A percentile compares a stretch with the other conserved stretches of the same genome.
phyloP scores from a whole-genome alignment of 2,888 invertebrate species.

The Diaprepes abbreviatus region DNA sequence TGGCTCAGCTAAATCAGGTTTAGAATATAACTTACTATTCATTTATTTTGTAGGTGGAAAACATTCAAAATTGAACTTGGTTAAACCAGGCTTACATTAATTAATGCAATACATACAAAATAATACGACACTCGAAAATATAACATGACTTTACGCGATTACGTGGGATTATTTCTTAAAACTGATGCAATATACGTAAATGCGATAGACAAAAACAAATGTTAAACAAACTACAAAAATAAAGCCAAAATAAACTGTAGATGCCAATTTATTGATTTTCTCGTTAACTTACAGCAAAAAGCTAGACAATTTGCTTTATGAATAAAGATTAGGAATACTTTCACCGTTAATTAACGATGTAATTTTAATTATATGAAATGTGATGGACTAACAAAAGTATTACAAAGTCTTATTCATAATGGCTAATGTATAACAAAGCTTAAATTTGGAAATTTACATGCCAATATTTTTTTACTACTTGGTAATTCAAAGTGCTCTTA shows the following conservation, averaged over 20 bases:
- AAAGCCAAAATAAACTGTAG: slow-evolving; percentile 37
- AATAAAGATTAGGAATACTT: slow-evolving; percentile 10
- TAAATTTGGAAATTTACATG: slow-evolving; percentile 26
- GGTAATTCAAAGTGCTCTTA: slow-evolving; percentile 23
- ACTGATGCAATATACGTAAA: too few species aligned
- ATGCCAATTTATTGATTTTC: slow-evolving; percentile 36
- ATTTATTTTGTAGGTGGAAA: too few species aligned
- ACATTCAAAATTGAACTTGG: too few species aligned
- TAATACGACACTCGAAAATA: too few species aligned
- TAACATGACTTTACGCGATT: too few species aligned
- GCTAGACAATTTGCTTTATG: neutral
- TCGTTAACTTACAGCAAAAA: slow-evolving; percentile 12
- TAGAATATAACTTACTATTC: too few species aligned
- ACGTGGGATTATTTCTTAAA: too few species aligned
- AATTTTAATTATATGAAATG: neutral
- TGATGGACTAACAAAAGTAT: neutral
- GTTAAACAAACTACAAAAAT: slow-evolving; percentile 34
- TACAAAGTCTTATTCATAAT: slow-evolving; percentile 3
- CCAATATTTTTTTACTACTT: slow-evolving; percentile 25
- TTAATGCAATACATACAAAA: too few species aligned
- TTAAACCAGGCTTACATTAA: too few species aligned
- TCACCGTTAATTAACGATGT: neutral
- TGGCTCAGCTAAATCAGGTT: too few species aligned
- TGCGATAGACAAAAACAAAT: neutral
- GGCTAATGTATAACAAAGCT: neutral